A percentile compares a stretch with the other conserved stretches of the same genome.
Evolutionary conservation across 1,140 invertebrate genomes (phyloP).

Genomic region (Drosophila setifemur): DNA sequence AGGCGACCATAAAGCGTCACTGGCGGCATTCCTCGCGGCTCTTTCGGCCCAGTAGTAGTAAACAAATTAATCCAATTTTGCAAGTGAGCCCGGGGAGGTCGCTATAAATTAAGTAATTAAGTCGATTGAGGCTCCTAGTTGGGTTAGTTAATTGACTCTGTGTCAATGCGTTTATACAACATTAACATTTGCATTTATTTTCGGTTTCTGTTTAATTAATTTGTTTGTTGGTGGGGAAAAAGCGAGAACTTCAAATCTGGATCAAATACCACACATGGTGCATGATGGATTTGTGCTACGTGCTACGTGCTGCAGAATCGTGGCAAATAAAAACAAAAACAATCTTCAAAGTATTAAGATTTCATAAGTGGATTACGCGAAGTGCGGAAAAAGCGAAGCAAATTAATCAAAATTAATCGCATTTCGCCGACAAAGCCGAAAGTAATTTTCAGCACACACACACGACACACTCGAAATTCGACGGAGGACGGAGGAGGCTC

Average conservation of each 20-base stretch:
- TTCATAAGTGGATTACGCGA: slow-evolving; percentile 46
- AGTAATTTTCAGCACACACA: slow-evolving; percentile 72
- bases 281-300: slow-evolving; percentile 34
- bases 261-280: slow-evolving; percentile 26
- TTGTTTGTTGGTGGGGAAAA: slow-evolving; percentile 8
- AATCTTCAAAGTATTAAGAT: slow-evolving; percentile 45
- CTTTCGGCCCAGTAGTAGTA: slow-evolving; percentile 44
- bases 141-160: slow-evolving; percentile 70
- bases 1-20: slow-evolving; percentile 31
- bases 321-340: slow-evolving; percentile 26
- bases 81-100: slow-evolving; percentile 17
- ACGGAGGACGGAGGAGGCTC: slow-evolving; percentile 33
- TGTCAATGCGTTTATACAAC: slow-evolving; percentile 70
- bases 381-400: slow-evolving; percentile 10
- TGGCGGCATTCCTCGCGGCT: slow-evolving; percentile 10
- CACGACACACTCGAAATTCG: slow-evolving; percentile 54
- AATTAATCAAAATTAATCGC: slow-evolving; percentile 77
- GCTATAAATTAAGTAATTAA: slow-evolving; percentile 79
- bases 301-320: not conserved
- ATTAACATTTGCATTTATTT: slow-evolving; percentile 6
- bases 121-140: slow-evolving; percentile 40
- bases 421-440: slow-evolving; percentile 57
- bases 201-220: slow-evolving; percentile 22
- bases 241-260: not conserved
- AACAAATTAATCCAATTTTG: slow-evolving; percentile 78